Evolutionary conservation across 2,797 vertebrate species (phyloP).

Genomic region (Chloroceryle amazona): DNA sequence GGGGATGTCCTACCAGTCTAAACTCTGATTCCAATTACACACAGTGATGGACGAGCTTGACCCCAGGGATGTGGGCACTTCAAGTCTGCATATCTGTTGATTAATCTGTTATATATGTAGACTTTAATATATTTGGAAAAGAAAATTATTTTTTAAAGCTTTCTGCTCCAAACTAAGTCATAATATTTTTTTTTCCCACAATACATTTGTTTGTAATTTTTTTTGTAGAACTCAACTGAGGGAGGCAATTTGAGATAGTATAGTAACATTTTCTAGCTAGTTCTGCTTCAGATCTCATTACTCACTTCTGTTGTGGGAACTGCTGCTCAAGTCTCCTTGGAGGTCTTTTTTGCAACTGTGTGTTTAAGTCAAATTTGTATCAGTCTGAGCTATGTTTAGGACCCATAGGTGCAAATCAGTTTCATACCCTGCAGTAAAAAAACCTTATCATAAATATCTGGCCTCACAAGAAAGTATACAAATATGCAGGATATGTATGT

Average conservation of each 20-base stretch:
- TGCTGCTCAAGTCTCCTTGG: neutral
- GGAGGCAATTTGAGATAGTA: neutral
- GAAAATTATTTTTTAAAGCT: neutral
- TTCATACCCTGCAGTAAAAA: neutral
- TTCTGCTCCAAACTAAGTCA: neutral
- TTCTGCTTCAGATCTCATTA: neutral
- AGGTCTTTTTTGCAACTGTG: neutral
- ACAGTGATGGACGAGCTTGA: neutral
- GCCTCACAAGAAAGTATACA: neutral
- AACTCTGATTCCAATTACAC: neutral
- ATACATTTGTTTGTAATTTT: neutral
- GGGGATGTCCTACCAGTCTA: neutral
- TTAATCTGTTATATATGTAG: neutral
- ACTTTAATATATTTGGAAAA: neutral
- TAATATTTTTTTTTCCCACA: neutral
- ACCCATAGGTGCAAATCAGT: neutral
- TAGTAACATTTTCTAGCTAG: neutral
- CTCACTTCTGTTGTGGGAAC: neutral
- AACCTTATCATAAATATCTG: neutral
- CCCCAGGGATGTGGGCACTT: neutral
- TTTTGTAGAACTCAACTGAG: neutral
- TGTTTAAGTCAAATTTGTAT: neutral
- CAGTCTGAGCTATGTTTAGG: neutral
- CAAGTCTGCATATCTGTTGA: neutral
- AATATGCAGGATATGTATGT: neutral